phyloP scores from a whole-genome alignment of 2,888 invertebrate genomes.

The Empis stercorea region DNA sequence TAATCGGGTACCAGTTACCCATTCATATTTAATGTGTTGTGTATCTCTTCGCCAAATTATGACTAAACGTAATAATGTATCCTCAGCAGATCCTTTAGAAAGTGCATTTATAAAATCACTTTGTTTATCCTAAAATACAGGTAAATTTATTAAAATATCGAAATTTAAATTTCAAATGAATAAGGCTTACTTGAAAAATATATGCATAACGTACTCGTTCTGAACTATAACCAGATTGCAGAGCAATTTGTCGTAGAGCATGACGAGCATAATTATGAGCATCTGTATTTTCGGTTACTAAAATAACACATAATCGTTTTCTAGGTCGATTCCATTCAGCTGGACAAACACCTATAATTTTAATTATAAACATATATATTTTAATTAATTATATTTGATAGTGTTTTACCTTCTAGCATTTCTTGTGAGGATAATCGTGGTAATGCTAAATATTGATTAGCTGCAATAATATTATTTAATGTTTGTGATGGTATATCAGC shows the following conservation, averaged over 20 bases:
- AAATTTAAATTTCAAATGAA: not conserved
- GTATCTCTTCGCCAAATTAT: constrained; percentile 83
- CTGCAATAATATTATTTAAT: constrained; percentile 74
- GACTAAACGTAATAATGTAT: constrained; percentile 64
- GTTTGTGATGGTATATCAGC: constrained; percentile 79
- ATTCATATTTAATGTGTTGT: constrained; percentile 80
- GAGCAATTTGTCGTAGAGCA: constrained; percentile 57
- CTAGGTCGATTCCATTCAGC: constrained; percentile 69
- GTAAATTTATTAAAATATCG: not conserved
- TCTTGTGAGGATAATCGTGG: constrained; percentile 89
- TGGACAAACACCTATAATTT: constrained; percentile 54
- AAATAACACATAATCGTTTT: constrained; percentile 62
- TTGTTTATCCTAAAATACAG: constrained; percentile 41
- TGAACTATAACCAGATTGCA: constrained; percentile 48
- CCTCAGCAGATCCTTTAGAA: constrained; percentile 42
- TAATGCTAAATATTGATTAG: constrained; percentile 76
- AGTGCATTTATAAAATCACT: constrained; percentile 58
- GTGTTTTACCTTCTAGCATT: constrained; percentile 35
- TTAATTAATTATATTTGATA: not conserved
- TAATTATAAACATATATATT: not conserved
- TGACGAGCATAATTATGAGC: constrained; percentile 40
- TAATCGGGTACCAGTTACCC: constrained; percentile 43
- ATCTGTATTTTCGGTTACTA: constrained; percentile 54
- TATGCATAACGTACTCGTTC: constrained; percentile 77
- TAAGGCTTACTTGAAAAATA: constrained; percentile 57